Evolutionary conservation across 2,797 vertebrate species (phyloP), one percentile per base, ranked within the genome.

Genomic region (Lepilemur septentrionalis): DNA sequence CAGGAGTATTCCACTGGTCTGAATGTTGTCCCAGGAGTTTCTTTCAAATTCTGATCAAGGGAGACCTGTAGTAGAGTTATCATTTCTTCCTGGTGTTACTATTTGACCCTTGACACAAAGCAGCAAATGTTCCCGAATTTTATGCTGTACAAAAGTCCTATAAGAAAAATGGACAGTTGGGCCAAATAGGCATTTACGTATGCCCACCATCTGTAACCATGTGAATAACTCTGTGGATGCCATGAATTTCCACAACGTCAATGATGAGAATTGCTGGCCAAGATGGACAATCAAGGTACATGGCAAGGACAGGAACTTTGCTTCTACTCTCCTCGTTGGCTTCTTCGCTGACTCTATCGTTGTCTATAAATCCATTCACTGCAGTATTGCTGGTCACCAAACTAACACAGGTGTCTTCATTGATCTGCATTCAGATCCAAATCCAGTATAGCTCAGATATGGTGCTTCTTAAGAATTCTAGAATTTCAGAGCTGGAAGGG

Each of bases 11-110:
- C 93, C 52, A 85, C 38, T 28, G 69, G 70, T 67, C 2, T 11
- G 50, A 84, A 70, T 1, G 6, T 46, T 95, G 94, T 5, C 79
- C 22, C 14, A 92, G 38, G 3, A 94, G 63, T 13, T 76, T 35
- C 70, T 89, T 96, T 87, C 57, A 94, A 92, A 80, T 79, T 79
- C 46, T 82, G 94, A 86, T 67, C 46, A 80, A 90, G 25, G 20
- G 85, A 97, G 3, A 28, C 20, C 38, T 52, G 3, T 52, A 43
- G 52, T 15, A 69, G 28, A 65, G 35, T 73, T 70, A 28, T 32
- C 43, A 88, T 70, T 90, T 14, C 30, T 90, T 72, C 46, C 52
- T 17, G 22, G 48, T 43, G 46, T 17, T 46, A 73, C n/a, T 78
- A 10, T 95, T 67, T 95, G 78, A 94, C 10, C 48, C 23, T 41